Base-by-base conservation (phyloP, 2,113 vertebrate genomes). In the Verasper variegatus region DNA sequence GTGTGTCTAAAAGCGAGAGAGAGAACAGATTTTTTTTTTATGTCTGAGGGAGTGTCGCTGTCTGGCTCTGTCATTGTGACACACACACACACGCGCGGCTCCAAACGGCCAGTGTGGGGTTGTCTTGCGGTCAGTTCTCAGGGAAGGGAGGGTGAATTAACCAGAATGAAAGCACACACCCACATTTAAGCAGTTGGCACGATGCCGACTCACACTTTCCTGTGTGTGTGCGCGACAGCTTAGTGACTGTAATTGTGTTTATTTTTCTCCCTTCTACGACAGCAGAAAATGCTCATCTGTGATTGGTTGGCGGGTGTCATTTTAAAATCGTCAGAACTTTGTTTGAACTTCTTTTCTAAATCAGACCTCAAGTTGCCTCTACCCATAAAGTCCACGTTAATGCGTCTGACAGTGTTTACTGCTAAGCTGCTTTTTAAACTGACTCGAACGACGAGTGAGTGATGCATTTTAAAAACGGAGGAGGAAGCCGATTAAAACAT, bases 71-170 rank as follows among this genome's bases (percentile, higher is more conserved):
- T 78, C 68, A 58, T 7, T 31, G 31, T 31, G 31, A 31, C 31
- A 31, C 31, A 31, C 31, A 31, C 27, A 31, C 27, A 31, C 5
- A 7, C 27, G n/a, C n/a, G n/a, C n/a, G n/a, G 45, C 74, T 81
- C 69, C 23, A 54, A 80, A 57, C 59, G 11, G 20, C 23, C 40
- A 45, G 74, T 69, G 66, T 71, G 85, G 83, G 88, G 88, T 89
- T 89, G 88, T 80, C 78, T 71, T 57, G 69, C 58, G 83, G 88
- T 89, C 88, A 89, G 20, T 45, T 82, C 67, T 77, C 70, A 42
- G 72, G 75, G 40, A 55, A 45, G 75, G 88, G 85, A 80, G 82
- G 85, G 56, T 4, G 54, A 5, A 27, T 54, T 65, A 58, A 5
- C 51, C 17, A 63, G 31, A 60, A 47, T 27, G 45, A 59, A 27